Evolutionary conservation across 2,888 invertebrate species (phyloP).

Genomic region (Acleris sparsana): DNA sequence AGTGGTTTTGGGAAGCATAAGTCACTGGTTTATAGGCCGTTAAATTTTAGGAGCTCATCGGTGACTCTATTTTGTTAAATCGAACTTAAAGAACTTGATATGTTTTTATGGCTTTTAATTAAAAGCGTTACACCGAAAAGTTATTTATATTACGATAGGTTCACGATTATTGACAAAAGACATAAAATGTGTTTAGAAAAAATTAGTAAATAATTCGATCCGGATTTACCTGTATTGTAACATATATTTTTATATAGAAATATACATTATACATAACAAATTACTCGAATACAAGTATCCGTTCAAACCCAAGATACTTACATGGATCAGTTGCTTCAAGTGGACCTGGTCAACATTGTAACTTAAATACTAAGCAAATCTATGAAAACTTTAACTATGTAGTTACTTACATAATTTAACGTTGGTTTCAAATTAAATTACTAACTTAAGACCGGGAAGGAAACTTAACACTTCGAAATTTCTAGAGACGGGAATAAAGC

Average conservation of each 20-base stretch:
- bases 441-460: constrained; percentile 10
- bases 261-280: too few relatives aligned
- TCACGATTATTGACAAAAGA: not conserved
- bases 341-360: not conserved
- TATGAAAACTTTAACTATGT: constrained; percentile 14
- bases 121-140: constrained; percentile 41
- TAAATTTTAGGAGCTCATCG: constrained; percentile 75
- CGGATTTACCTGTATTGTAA: too few relatives aligned
- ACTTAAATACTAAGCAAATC: constrained; percentile 1
- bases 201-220: too few relatives aligned
- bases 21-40: constrained; percentile 78
- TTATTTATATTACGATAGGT: constrained; percentile 1
- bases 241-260: too few relatives aligned
- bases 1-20: constrained; percentile 53
- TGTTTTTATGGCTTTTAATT: constrained; percentile 46
- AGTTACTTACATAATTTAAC: constrained; percentile 14
- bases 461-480: constrained; percentile 24
- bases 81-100: constrained; percentile 51
- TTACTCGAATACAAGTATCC: too few relatives aligned
- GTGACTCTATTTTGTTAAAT: constrained; percentile 62
- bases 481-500: constrained; percentile 16
- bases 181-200: not conserved
- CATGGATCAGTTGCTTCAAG: too few relatives aligned
- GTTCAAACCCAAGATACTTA: too few relatives aligned
- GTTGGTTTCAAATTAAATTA: constrained; percentile 33